These are phyloP conservation scores for Cheumatopsyche charites DNA, from an alignment of 1,140 invertebrate genomes.

Conservation along the genomic window DNA sequence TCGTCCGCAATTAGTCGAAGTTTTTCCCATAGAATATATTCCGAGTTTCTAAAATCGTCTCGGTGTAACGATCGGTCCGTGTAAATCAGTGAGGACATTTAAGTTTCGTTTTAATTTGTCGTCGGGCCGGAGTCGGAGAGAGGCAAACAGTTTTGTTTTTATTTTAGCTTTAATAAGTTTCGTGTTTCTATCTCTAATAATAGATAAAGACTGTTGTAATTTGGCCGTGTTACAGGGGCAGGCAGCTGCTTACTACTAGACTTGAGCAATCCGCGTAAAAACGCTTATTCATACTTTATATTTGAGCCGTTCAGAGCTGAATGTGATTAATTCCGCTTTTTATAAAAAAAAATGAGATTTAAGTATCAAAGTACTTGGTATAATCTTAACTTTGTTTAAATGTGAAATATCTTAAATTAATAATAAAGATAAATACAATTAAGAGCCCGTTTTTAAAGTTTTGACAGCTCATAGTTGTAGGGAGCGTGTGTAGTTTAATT, in stretches of 20 bases:
- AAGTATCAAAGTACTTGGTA: too few relatives aligned
- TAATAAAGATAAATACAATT: too few relatives aligned
- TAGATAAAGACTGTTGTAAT: slow-evolving; percentile 28
- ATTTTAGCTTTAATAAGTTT: slow-evolving; percentile 13
- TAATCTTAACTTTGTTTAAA: too few relatives aligned
- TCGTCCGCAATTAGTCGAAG: too few relatives aligned
- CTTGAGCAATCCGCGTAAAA: slow-evolving; percentile 22
- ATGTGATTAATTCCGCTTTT: too few relatives aligned
- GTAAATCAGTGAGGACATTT: slow-evolving; percentile 5
- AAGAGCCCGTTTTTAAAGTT: too few relatives aligned
- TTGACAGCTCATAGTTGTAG: too few relatives aligned
- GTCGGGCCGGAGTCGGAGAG: background rate
- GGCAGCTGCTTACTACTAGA: slow-evolving; percentile 20
- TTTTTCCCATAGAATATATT: too few relatives aligned
- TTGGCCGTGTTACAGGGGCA: slow-evolving; percentile 22
- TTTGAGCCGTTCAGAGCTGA: too few relatives aligned
- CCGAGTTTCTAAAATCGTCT: background rate
- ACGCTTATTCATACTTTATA: slow-evolving; percentile 22
- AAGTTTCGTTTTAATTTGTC: slow-evolving; percentile 25
- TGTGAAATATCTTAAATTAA: too few relatives aligned
- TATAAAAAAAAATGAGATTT: too few relatives aligned
- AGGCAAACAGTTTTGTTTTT: background rate
- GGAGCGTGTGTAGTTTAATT: too few relatives aligned
- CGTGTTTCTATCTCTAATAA: slow-evolving; percentile 8
- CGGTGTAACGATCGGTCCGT: slow-evolving; percentile 9